These are phyloP conservation scores for Xanthorhoe designata DNA, from an alignment of 2,888 invertebrate genomes.

Conservation along the genomic window DNA sequence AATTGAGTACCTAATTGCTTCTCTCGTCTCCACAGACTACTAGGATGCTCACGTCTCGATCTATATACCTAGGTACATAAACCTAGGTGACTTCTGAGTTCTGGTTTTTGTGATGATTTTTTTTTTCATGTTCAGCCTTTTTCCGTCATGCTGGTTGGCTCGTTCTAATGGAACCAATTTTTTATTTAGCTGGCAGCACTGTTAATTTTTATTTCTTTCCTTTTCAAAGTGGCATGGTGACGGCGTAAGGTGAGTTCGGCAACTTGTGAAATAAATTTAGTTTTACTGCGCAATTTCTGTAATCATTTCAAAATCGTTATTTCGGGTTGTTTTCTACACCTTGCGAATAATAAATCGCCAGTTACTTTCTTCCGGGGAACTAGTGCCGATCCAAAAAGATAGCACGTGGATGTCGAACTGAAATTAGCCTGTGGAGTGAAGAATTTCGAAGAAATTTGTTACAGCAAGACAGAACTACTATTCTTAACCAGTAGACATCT, in stretches of 20 bases:
- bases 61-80: too few species aligned
- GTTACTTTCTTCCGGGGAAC: slow-evolving; percentile 1
- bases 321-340: slow-evolving; percentile 12
- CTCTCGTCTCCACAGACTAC: too few species aligned
- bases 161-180: not conserved
- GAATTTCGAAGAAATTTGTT: slow-evolving; percentile 21
- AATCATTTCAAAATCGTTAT: slow-evolving; percentile 23
- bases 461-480: slow-evolving; percentile 11
- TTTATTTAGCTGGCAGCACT: slow-evolving; percentile 14
- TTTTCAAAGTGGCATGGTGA: slow-evolving; percentile 84
- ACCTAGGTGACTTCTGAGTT: too few species aligned
- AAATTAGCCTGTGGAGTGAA: slow-evolving; percentile 25
- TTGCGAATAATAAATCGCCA: slow-evolving; percentile 2
- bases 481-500: not conserved
- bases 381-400: slow-evolving; percentile 28
- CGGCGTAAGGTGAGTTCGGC: slow-evolving; percentile 79
- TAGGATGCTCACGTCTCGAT: too few species aligned
- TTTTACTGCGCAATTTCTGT: slow-evolving; percentile 49
- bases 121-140: too few species aligned
- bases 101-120: too few species aligned
- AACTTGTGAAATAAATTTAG: slow-evolving; percentile 56
- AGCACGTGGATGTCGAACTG: slow-evolving; percentile 42
- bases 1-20: too few species aligned
- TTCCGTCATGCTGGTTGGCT: not conserved
- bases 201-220: slow-evolving; percentile 51